phyloP scores from a whole-genome alignment of 2,888 invertebrate genomes.

The Tridacna gigas region DNA sequence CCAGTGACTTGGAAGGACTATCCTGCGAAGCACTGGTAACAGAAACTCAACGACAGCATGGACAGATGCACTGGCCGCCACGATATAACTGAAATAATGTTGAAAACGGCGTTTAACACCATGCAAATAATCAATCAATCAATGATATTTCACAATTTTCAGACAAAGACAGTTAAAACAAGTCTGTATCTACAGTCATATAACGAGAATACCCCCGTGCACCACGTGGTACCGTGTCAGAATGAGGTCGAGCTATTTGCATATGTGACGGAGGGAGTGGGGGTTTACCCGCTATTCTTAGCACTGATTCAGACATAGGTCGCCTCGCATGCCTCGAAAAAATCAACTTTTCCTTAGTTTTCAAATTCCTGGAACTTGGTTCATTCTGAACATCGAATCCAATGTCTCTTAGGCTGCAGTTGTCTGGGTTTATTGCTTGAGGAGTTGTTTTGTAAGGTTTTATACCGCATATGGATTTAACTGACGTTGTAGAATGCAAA shows the following conservation, averaged over 20 bases:
- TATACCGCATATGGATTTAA: constrained; percentile 1
- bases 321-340: constrained; percentile 54
- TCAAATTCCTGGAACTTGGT: constrained; percentile 34
- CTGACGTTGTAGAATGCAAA: not conserved
- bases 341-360: constrained; percentile 56
- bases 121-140: no score
- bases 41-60: not conserved
- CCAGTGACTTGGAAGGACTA: no score
- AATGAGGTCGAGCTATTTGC: constrained; percentile 3
- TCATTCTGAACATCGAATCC: constrained; percentile 19
- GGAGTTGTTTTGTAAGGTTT: constrained; percentile 18
- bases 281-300: constrained; percentile 42
- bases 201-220: constrained; percentile 8
- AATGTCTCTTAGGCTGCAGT: constrained; percentile 21
- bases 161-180: not conserved
- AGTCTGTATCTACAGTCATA: constrained; percentile 15
- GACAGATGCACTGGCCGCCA: not conserved
- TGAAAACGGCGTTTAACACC: no score
- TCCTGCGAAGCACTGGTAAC: no score
- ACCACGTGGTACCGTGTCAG: constrained; percentile 21
- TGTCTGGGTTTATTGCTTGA: constrained; percentile 11
- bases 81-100: not conserved
- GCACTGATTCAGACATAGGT: constrained; percentile 51
- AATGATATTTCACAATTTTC: no score
- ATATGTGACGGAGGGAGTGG: constrained; percentile 55